A percentile compares a stretch with the other conserved stretches of the same genome.
These are phyloP conservation scores for Sturnus vulgaris DNA, from an alignment of 2,113 vertebrate species.

Conservation along the genomic window DNA sequence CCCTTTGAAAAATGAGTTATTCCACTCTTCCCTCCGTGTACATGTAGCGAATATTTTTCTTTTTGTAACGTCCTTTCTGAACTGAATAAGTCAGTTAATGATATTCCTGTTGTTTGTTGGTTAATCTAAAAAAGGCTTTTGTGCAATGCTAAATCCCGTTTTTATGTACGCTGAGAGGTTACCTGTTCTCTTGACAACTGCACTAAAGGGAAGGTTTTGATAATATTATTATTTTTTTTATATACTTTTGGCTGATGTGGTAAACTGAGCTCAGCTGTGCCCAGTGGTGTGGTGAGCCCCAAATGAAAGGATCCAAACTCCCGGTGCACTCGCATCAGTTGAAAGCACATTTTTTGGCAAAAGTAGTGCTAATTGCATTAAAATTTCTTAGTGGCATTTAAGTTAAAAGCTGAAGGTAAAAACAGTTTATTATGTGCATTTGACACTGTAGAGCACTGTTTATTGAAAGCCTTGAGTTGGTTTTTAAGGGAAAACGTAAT, in stretches of 20 bases:
- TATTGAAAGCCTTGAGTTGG: neutral
- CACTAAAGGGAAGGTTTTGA: neutral
- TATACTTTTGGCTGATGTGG: neutral
- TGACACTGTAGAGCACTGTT: neutral
- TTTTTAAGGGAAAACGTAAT: neutral
- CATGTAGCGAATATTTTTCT: neutral
- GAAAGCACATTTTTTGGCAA: neutral
- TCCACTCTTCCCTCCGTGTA: neutral
- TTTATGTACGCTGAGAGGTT: neutral
- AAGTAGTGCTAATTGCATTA: neutral
- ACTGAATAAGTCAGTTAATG: neutral
- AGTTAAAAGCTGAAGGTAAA: neutral
- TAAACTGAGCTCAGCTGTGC: neutral
- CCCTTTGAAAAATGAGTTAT: neutral
- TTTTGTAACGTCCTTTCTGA: neutral
- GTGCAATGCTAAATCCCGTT: neutral
- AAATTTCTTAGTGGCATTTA: neutral
- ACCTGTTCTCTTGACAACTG: neutral
- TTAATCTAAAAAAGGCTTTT: neutral
- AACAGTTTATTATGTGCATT: neutral
- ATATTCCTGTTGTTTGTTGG: neutral
- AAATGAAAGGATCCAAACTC: neutral
- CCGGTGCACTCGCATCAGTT: rapidly evolving
- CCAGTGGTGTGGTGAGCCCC: neutral
- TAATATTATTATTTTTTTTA: neutral